A percentile compares a stretch with the other conserved stretches of the same genome.
Conservation (phyloP, 2,797 vertebrate genomes). For the Podarcis lilfordi region DNA sequence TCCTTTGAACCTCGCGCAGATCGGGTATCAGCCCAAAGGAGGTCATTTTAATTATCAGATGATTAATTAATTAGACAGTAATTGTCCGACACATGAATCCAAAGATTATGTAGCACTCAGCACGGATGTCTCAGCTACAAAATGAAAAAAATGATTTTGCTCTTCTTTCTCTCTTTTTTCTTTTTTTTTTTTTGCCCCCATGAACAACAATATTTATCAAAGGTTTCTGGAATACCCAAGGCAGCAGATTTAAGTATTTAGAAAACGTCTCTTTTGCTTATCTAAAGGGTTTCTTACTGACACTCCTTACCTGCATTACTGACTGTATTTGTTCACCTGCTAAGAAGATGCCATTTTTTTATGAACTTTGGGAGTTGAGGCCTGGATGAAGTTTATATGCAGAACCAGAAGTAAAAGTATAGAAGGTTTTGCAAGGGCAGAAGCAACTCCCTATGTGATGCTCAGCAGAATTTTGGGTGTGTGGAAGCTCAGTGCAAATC, state of each 20-base stretch:
- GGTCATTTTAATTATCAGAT: constrained; percentile 83
- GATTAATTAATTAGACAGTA: constrained; percentile 82
- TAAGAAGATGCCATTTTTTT: neutral
- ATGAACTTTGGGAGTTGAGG: neutral
- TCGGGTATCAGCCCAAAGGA: constrained; percentile 80
- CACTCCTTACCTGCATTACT: neutral
- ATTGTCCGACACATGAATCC: constrained; percentile 72
- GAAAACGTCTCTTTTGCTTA: neutral
- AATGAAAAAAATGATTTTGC: constrained; percentile 14
- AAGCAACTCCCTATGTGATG: neutral
- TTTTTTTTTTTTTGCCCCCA: constrained; percentile 13
- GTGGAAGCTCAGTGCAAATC: too few species aligned
- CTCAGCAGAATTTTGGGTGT: neutral
- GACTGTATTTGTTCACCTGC: neutral
- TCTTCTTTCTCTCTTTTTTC: neutral
- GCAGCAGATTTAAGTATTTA: neutral
- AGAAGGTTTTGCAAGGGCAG: neutral
- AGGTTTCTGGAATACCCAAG: constrained; percentile 18
- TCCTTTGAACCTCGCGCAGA: constrained; percentile 75
- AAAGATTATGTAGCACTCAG: constrained; percentile 63
- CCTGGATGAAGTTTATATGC: neutral
- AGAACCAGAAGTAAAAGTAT: neutral
- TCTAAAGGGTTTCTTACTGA: neutral
- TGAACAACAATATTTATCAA: constrained; percentile 40
- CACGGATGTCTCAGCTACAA: constrained; percentile 33